Evolutionary conservation across 2,113 vertebrate genomes (phyloP).

Genomic region (Polypterus senegalus): DNA sequence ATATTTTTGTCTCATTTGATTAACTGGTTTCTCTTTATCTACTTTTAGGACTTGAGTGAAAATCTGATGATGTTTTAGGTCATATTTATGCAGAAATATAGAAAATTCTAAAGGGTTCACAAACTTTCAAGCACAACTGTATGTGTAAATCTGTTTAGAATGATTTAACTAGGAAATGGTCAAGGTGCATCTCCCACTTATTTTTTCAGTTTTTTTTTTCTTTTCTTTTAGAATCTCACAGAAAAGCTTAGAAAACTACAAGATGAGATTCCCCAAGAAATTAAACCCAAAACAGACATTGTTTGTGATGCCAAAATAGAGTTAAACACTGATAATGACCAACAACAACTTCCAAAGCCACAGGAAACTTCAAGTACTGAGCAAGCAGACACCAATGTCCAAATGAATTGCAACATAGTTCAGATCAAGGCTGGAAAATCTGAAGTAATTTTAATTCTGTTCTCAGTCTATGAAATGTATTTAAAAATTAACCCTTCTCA

Average conservation of each 20-base stretch:
- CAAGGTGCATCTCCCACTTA: too few relatives aligned
- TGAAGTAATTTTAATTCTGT: constrained; percentile 60
- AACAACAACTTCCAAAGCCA: constrained; percentile 10
- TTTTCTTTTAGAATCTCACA: constrained; percentile 59
- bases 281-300: constrained; percentile 10
- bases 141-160: constrained; percentile 17
- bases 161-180: constrained; percentile 14
- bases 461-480: too few relatives aligned
- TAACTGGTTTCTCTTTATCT: too few relatives aligned
- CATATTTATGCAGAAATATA: too few relatives aligned
- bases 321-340: constrained; percentile 8
- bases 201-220: constrained; percentile 13
- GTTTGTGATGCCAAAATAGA: constrained; percentile 4
- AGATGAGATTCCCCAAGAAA: not conserved
- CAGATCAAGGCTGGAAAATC: constrained; percentile 92
- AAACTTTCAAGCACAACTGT: not conserved
- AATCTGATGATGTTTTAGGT: too few relatives aligned
- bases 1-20: too few relatives aligned
- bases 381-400: constrained; percentile 36
- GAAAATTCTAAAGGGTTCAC: too few relatives aligned
- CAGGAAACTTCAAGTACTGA: constrained; percentile 32
- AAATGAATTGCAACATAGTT: constrained; percentile 69
- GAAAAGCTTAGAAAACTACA: constrained; percentile 54
- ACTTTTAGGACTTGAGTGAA: too few relatives aligned
- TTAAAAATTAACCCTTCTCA: too few relatives aligned